phyloP scores from a whole-genome alignment of 2,113 vertebrate species.

The Amphiprion percula region DNA sequence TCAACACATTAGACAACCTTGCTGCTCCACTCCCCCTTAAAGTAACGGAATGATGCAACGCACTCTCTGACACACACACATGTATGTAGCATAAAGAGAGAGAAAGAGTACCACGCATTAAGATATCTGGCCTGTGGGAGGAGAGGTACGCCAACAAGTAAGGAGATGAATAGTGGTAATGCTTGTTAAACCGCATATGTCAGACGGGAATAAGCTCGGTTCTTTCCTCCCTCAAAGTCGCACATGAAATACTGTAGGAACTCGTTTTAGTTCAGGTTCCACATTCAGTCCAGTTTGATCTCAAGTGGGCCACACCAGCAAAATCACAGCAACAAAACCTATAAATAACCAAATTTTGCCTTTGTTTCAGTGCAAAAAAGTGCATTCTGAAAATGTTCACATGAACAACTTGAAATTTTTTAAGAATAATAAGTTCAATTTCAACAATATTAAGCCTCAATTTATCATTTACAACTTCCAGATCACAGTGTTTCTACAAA shows the following conservation, averaged over 20 bases:
- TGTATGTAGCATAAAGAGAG: constrained; percentile 29
- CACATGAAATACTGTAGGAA: constrained; percentile 7
- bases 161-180: constrained; percentile 62
- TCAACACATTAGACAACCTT: constrained; percentile 67
- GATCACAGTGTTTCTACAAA: too few relatives aligned
- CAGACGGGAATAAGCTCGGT: constrained; percentile 32
- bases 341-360: too few relatives aligned
- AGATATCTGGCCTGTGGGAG: constrained; percentile 59
- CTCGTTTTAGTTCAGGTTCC: too few relatives aligned
- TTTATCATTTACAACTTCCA: too few relatives aligned
- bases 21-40: constrained; percentile 53
- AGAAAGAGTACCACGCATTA: constrained; percentile 38
- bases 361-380: too few relatives aligned
- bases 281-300: too few relatives aligned
- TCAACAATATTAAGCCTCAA: too few relatives aligned
- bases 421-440: too few relatives aligned
- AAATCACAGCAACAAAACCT: too few relatives aligned
- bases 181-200: constrained; percentile 62
- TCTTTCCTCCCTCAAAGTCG: constrained; percentile 34
- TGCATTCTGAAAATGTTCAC: too few relatives aligned
- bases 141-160: constrained; percentile 44
- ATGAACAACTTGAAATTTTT: too few relatives aligned
- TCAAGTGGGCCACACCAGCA: too few relatives aligned
- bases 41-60: constrained; percentile 62
- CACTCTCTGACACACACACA: constrained; percentile 16